phyloP scores from a whole-genome alignment of 2,888 invertebrate genomes.

The Belgica antarctica region DNA sequence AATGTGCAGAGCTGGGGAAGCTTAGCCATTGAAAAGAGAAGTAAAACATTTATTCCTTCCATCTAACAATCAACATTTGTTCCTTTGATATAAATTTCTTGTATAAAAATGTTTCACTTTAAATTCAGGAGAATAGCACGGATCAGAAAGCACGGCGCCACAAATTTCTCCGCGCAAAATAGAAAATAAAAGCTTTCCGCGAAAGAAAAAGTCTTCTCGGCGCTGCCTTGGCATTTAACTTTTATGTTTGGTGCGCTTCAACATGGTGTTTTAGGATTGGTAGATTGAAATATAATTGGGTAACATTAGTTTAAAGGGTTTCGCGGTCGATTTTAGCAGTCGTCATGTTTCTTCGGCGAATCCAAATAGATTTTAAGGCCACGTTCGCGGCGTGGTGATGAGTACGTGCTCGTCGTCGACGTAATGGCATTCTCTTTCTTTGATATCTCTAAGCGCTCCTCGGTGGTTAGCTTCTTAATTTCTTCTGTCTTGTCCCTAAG shows the following conservation, averaged over 20 bases:
- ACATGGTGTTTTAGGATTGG: neutral
- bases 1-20: neutral
- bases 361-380: constrained; percentile 73
- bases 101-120: constrained; percentile 9
- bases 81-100: neutral
- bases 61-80: neutral
- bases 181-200: no score
- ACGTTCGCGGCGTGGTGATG: constrained; percentile 64
- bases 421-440: constrained; percentile 58
- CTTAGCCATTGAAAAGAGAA: no score
- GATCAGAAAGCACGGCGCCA: no score
- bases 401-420: constrained; percentile 56
- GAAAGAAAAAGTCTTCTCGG: no score
- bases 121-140: no score
- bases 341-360: constrained; percentile 50
- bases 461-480: constrained; percentile 60
- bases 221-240: neutral
- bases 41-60: constrained; percentile 6
- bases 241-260: neutral
- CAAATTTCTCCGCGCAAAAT: no score
- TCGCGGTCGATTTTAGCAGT: constrained; percentile 17
- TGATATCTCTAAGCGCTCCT: constrained; percentile 63
- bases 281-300: neutral
- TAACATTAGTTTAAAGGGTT: neutral
- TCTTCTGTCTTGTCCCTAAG: constrained; percentile 63